phyloP scores from a whole-genome alignment of 2,797 vertebrate genomes.

The Myotis vivesi region DNA sequence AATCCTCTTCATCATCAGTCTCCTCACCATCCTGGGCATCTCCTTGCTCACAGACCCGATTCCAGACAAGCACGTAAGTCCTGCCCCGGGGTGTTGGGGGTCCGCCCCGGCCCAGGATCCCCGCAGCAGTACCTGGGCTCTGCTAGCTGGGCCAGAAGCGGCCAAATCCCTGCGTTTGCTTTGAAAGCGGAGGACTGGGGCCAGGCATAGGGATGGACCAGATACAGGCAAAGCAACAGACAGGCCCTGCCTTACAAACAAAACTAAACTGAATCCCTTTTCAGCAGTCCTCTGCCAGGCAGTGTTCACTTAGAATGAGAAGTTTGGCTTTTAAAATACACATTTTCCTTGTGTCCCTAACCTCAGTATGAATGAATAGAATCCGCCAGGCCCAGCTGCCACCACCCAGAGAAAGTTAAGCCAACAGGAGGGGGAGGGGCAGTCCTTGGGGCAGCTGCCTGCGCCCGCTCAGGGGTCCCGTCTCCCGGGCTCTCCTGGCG shows the following conservation, averaged over 20 bases:
- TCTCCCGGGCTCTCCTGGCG: not conserved
- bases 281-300: not conserved
- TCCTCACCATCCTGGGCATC: constrained; percentile 85
- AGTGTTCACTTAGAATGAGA: not conserved
- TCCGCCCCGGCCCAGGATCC: not conserved
- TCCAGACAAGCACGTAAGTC: constrained; percentile 90
- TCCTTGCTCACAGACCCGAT: constrained; percentile 93
- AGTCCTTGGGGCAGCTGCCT: not conserved
- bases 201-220: not conserved
- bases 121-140: not conserved
- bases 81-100: accelerated
- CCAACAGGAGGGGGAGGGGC: not conserved
- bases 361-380: not conserved
- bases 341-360: not conserved
- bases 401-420: not conserved
- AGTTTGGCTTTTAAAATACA: not conserved
- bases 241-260: not conserved
- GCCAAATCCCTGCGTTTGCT: not conserved
- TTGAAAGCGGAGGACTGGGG: not conserved
- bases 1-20: constrained; percentile 86
- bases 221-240: not conserved
- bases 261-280: not conserved
- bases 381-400: not conserved
- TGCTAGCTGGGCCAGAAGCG: not conserved
- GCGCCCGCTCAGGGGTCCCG: not conserved